A percentile compares a stretch with the other conserved stretches of the same genome.
Evolutionary conservation across 2,113 vertebrate genomes (phyloP).

Genomic region (Anguilla japonica): DNA sequence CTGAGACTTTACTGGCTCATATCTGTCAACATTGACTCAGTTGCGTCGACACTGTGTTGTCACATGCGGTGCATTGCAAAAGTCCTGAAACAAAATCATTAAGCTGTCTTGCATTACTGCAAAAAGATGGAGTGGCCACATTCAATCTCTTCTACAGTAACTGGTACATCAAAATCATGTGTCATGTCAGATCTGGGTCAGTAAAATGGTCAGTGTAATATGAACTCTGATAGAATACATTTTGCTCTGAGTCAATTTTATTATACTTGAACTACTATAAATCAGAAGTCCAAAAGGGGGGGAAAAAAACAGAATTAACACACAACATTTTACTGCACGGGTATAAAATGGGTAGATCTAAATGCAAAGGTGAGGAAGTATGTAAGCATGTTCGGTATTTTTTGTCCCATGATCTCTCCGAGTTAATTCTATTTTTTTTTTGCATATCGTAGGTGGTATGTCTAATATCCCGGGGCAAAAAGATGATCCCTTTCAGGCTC

Average conservation of each 20-base stretch:
- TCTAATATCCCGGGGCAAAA: not conserved
- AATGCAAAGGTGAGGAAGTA: not conserved
- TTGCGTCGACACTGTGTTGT: not conserved
- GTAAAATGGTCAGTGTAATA: not conserved
- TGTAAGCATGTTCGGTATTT: not conserved
- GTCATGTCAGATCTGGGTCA: not conserved
- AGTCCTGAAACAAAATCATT: conserved; percentile 20
- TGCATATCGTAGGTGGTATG: not conserved
- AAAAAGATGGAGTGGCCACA: not conserved
- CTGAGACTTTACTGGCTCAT: not conserved
- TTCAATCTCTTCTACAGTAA: not conserved
- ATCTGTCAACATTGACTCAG: conserved; percentile 23
- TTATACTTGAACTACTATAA: no score
- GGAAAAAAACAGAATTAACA: no score
- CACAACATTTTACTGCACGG: no score
- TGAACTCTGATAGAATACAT: not conserved
- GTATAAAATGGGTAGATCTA: not conserved
- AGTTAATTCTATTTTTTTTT: not conserved
- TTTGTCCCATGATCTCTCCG: not conserved
- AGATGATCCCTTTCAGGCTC: no score
- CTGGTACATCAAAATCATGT: not conserved
- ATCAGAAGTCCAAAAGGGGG: no score
- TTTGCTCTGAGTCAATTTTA: no score
- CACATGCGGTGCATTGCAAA: not conserved
- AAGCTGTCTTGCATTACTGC: conserved; percentile 14